Percentiles rank a stretch among this genome's conserved stretches.
Evolutionary conservation across 2,888 invertebrate genomes (phyloP).

Genomic region (Lasioglossum villosulum): DNA sequence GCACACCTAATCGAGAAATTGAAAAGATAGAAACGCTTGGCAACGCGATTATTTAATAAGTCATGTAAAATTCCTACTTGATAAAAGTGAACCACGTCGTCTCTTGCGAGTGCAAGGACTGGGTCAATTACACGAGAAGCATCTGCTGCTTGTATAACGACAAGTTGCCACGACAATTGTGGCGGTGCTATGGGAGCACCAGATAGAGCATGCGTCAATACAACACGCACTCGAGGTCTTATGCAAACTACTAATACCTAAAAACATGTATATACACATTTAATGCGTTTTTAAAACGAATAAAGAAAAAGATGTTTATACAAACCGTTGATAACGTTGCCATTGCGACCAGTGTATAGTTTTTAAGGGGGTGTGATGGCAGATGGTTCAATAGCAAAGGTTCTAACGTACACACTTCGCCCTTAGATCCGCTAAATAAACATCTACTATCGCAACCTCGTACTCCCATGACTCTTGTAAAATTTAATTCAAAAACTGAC

Average conservation of each 20-base stretch:
- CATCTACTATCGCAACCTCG: conserved; percentile 96
- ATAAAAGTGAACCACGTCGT: conserved; percentile 93
- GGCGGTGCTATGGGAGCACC: conserved; percentile 92
- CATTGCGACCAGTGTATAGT: conserved; percentile 93
- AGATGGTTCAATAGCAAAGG: conserved; percentile 88
- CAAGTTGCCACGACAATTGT: conserved; percentile 96
- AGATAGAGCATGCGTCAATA: conserved; percentile 91
- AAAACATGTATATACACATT: conserved; percentile 67
- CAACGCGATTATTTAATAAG: conserved; percentile 15
- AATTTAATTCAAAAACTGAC: conserved; percentile 97
- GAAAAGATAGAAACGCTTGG: conserved; percentile 23
- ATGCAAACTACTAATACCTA: conserved; percentile 92
- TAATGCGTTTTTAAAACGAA: background rate
- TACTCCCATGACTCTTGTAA: conserved; percentile 94
- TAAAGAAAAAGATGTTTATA: conserved; percentile 77
- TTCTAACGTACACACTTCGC: conserved; percentile 94
- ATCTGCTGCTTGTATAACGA: conserved; percentile 91
- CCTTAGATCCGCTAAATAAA: conserved; percentile 98
- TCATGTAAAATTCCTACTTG: conserved; percentile 86
- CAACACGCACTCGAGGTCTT: conserved; percentile 91
- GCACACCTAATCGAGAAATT: conserved; percentile 83
- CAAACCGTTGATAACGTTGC: conserved; percentile 96
- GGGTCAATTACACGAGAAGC: conserved; percentile 91
- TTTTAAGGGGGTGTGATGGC: conserved; percentile 89
- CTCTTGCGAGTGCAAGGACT: conserved; percentile 95